Base-by-base conservation (phyloP, 1,140 invertebrate genomes). In the Cepaea nemoralis region DNA sequence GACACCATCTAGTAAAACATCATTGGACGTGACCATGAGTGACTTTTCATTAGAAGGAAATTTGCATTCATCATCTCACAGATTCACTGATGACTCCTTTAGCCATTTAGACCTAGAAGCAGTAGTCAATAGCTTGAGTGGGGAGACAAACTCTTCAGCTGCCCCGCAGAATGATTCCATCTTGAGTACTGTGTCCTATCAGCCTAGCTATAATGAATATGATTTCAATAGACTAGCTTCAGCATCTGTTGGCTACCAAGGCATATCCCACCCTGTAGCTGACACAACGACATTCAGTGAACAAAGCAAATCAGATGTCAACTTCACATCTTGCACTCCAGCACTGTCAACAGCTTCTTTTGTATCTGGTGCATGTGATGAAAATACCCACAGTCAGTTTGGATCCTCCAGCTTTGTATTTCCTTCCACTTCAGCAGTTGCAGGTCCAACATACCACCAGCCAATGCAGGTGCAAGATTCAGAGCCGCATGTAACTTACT, bases 381-480 rank as follows among this genome's bases (percentile, higher is more conserved):
- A 63, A 31, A 31, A 3, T 16, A 63, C 59, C 10, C n/a, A 1
- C 8, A 63, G 33, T 63, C 16, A 63, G n/a, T 75, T 35, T 75
- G 73, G 5, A 31, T 45, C 33, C 33, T 50, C 14, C 27, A 24
- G 27, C 33, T 74, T 42, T 31, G 12, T 24, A 42, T 74, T 31
- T 10, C 2, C 42, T 31, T 31, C 71, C 14, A 31, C 39, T 50
- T 40, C 50, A 3, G 6, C 12, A 35, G 39, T 45, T 19, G 37
- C 19, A 2, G 70, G 8, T 78, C 63, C 45, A 67, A 42, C 27
- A 6, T 78, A 45, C 59, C 77, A 50, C 45, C 77, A 78, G 77
- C 77, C 77, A 22, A 78, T 78, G 77, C 77, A 69, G 42, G 42
- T 55, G 3, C 35, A 75, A 50, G 45, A 55, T 19, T 14, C 39